These are phyloP conservation scores for Cyprinodon tularosa DNA, from an alignment of 2,113 vertebrate genomes.

Conservation along the genomic window DNA sequence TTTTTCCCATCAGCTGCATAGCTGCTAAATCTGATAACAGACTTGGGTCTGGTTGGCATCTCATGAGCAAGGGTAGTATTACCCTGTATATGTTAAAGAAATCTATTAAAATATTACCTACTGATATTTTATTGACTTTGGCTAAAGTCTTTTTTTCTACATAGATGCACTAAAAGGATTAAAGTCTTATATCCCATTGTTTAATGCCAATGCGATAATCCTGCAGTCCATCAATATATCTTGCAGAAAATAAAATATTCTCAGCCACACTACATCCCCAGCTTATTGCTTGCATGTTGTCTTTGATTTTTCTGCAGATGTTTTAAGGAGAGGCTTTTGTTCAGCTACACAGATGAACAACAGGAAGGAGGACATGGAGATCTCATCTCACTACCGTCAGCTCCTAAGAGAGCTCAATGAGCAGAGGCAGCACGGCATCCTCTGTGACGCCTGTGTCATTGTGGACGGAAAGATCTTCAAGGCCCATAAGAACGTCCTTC, in stretches of 20 bases:
- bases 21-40: not conserved
- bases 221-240: not conserved
- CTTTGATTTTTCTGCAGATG: slow-evolving; percentile 74
- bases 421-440: slow-evolving; percentile 95
- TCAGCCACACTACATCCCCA: not conserved
- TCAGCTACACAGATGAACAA: slow-evolving; percentile 91
- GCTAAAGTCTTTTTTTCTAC: not conserved
- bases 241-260: not conserved
- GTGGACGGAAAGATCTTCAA: slow-evolving; percentile 98
- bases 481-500: slow-evolving; percentile 96
- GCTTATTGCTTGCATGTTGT: slow-evolving; percentile 6
- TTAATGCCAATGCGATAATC: not conserved
- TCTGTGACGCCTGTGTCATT: slow-evolving; percentile 94
- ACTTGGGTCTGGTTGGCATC: not conserved
- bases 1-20: not conserved
- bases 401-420: slow-evolving; percentile 96
- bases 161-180: not conserved
- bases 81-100: not conserved
- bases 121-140: not conserved
- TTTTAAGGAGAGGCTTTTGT: slow-evolving; percentile 82
- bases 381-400: slow-evolving; percentile 96
- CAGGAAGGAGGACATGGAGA: slow-evolving; percentile 99
- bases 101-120: not conserved
- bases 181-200: not conserved
- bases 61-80: not conserved